Evolutionary conservation across 1,140 invertebrate species (phyloP).

Genomic region (Leptopilina clavipes): DNA sequence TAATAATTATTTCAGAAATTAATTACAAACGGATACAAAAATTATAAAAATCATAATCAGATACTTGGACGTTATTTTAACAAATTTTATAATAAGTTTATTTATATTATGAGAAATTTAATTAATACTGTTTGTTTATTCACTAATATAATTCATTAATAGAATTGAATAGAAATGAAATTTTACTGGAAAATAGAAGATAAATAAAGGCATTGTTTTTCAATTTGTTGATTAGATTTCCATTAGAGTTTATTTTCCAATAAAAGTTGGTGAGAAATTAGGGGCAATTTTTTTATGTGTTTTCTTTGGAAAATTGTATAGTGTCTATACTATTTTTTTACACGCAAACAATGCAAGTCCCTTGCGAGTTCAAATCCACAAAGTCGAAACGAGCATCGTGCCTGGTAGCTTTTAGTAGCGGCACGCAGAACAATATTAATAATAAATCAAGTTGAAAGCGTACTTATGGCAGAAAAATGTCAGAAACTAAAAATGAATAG

Average conservation of each 20-base stretch:
- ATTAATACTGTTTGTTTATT: too few species aligned
- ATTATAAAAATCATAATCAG: too few species aligned
- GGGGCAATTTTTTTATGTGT: neutral
- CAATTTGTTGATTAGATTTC: too few species aligned
- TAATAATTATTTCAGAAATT: neutral
- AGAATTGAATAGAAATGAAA: too few species aligned
- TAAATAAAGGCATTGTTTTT: too few species aligned
- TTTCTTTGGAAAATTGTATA: neutral
- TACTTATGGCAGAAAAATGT: slow-evolving; percentile 1
- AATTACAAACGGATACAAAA: neutral
- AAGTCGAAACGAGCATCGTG: slow-evolving; percentile 13
- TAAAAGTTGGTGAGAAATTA: neutral
- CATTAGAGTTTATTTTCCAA: too few species aligned
- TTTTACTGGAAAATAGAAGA: too few species aligned
- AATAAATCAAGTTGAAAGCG: slow-evolving; percentile 31
- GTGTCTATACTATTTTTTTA: too few species aligned
- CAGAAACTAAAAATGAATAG: slow-evolving; percentile 24
- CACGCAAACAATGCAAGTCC: slow-evolving; percentile 25
- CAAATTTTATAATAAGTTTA: too few species aligned
- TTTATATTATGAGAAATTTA: too few species aligned
- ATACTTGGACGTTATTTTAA: too few species aligned
- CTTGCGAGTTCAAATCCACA: neutral
- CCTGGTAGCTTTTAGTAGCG: slow-evolving; percentile 17
- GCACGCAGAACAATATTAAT: slow-evolving; percentile 33
- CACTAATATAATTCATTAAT: too few species aligned